These are phyloP conservation scores for Zhuqinia jingwanae DNA, from an alignment of 2,888 invertebrate species.

Conservation along the genomic window DNA sequence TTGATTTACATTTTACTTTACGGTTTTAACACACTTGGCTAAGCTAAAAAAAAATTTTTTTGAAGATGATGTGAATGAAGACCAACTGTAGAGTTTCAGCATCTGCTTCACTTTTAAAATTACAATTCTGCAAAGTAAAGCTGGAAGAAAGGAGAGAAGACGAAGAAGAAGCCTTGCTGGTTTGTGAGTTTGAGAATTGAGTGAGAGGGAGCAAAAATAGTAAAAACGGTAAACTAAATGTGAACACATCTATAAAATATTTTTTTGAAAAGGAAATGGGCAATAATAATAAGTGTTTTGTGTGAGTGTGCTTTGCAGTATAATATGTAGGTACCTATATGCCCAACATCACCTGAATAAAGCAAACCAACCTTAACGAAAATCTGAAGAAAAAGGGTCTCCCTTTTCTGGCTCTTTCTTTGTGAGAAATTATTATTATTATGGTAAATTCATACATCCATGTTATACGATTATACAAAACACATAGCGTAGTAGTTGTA, in stretches of 20 bases:
- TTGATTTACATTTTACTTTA: conserved; percentile 47
- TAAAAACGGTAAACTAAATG: conserved; percentile 36
- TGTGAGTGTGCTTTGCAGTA: not conserved
- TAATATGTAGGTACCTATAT: too few relatives aligned
- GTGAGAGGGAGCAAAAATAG: conserved; percentile 7
- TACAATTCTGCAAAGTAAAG: not conserved
- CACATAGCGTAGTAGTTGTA: not conserved
- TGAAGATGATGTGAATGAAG: not conserved
- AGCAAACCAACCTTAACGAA: conserved; percentile 8
- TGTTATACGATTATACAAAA: too few relatives aligned
- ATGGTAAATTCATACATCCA: not conserved
- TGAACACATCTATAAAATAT: conserved; percentile 44
- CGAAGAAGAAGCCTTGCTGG: too few relatives aligned
- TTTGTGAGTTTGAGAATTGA: not conserved
- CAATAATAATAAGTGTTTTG: conserved; percentile 24
- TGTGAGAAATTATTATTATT: conserved; percentile 23
- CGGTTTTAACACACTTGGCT: not conserved
- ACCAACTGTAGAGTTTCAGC: not conserved
- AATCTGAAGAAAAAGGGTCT: conserved; percentile 22
- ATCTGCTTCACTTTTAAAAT: too few relatives aligned
- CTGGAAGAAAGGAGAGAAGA: not conserved
- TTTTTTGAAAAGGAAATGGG: conserved; percentile 35
- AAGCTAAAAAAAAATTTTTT: not conserved
- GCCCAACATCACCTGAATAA: conserved; percentile 4
- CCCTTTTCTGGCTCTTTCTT: not conserved